Percentiles rank a stretch among this genome's conserved stretches.
These are phyloP conservation scores for Caenorhabditis inopinata DNA, from an alignment of 1,140 invertebrate genomes.

Conservation along the genomic window DNA sequence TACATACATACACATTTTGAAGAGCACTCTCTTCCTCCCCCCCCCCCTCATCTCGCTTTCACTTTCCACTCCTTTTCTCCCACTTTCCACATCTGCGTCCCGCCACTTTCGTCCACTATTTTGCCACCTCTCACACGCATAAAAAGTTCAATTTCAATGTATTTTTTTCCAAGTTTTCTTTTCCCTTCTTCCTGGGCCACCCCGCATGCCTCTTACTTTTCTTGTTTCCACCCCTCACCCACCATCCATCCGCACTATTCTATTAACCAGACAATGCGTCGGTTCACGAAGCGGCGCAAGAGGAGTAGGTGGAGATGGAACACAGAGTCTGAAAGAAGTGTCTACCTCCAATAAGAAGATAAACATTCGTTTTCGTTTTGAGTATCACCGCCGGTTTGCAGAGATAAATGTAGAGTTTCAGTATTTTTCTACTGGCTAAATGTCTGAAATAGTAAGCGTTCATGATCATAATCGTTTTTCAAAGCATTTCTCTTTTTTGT, in stretches of 20 bases:
- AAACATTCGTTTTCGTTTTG: neutral
- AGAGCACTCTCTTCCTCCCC: neutral
- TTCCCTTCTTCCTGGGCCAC: neutral
- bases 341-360: neutral
- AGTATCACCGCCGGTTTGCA: no score
- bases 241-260: neutral
- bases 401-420: no score
- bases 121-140: slow-evolving; percentile 31
- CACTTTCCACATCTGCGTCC: slow-evolving; percentile 17
- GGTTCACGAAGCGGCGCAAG: neutral
- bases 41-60: slow-evolving; percentile 7
- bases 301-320: neutral
- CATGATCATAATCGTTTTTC: neutral
- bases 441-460: no score
- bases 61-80: neutral
- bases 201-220: neutral
- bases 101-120: slow-evolving; percentile 28
- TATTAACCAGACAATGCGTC: neutral
- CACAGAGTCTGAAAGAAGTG: neutral
- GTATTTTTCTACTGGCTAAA: no score
- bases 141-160: slow-evolving; percentile 32
- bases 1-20: slow-evolving; percentile 30
- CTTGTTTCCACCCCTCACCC: neutral
- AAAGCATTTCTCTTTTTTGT: neutral
- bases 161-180: slow-evolving; percentile 21